Conservation (phyloP, 2,797 vertebrate genomes). For the Hydrolagus colliei region DNA sequence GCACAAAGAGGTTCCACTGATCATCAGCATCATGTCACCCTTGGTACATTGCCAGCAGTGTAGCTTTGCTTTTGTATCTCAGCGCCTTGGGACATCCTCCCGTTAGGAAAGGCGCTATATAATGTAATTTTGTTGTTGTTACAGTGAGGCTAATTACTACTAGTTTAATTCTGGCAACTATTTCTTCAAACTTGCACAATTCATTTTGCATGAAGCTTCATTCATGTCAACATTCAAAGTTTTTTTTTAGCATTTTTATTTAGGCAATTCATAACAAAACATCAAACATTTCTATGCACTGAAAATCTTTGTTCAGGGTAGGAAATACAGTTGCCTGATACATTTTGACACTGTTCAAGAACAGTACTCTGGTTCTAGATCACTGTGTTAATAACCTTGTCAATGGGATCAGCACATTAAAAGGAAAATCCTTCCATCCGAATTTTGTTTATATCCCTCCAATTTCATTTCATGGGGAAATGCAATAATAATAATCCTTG, state of each 20-base stretch:
- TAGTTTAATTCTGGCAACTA: not conserved
- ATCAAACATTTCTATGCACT: not conserved
- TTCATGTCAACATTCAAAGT: not conserved
- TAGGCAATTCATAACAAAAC: not conserved
- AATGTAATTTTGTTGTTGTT: not conserved
- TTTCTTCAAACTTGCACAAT: not conserved
- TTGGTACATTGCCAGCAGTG: not conserved
- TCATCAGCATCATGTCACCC: not conserved
- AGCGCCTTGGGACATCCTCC: too few relatives aligned
- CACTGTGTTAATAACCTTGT: not conserved
- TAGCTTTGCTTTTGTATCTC: not conserved
- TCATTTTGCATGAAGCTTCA: not conserved
- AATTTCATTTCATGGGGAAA: not conserved
- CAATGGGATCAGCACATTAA: too few relatives aligned
- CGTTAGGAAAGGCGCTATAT: too few relatives aligned
- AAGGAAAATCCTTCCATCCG: not conserved
- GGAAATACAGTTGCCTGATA: not conserved
- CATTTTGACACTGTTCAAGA: not conserved
- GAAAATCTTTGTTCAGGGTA: not conserved
- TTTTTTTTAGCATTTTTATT: not conserved
- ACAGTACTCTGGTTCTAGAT: not conserved
- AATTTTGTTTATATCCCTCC: not conserved
- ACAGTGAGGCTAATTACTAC: too few relatives aligned
- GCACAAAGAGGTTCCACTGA: not conserved
- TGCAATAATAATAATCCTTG: not conserved